These are phyloP conservation scores for Gavialis gangeticus DNA, from an alignment of 2,113 vertebrate genomes.

Conservation along the genomic window DNA sequence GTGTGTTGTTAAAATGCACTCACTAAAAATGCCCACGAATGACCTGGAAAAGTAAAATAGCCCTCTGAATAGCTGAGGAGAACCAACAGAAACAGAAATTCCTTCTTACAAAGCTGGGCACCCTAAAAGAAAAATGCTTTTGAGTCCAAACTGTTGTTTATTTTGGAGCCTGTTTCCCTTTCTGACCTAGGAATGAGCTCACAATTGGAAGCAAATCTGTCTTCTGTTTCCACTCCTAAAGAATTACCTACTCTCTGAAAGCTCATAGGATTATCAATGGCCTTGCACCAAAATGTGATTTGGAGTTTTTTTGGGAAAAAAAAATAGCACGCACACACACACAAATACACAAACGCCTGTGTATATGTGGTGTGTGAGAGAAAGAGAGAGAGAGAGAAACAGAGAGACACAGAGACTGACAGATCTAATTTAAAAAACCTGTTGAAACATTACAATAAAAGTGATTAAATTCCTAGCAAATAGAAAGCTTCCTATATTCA, in stretches of 20 bases:
- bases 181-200: conserved; percentile 84
- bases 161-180: conserved; percentile 76
- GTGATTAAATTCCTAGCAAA: conserved; percentile 39
- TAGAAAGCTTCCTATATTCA: conserved; percentile 39
- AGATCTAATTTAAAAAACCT: conserved; percentile 29
- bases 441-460: conserved; percentile 51
- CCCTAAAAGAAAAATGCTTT: conserved; percentile 80
- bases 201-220: conserved; percentile 83
- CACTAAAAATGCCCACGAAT: conserved; percentile 12
- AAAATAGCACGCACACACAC: background rate
- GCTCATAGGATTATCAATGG: conserved; percentile 68
- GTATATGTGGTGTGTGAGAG: background rate
- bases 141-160: conserved; percentile 76
- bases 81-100: conserved; percentile 71
- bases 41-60: conserved; percentile 49
- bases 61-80: conserved; percentile 50
- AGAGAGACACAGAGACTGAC: background rate
- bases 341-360: background rate
- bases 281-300: conserved; percentile 70
- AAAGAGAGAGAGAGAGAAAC: background rate
- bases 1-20: background rate
- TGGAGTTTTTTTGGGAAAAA: conserved; percentile 59
- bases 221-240: conserved; percentile 85
- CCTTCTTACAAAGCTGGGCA: conserved; percentile 73
- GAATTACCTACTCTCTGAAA: conserved; percentile 81